Evolutionary conservation across 23 tunicate genomes (phyloP).

Genomic region (Ascidia mentula): DNA sequence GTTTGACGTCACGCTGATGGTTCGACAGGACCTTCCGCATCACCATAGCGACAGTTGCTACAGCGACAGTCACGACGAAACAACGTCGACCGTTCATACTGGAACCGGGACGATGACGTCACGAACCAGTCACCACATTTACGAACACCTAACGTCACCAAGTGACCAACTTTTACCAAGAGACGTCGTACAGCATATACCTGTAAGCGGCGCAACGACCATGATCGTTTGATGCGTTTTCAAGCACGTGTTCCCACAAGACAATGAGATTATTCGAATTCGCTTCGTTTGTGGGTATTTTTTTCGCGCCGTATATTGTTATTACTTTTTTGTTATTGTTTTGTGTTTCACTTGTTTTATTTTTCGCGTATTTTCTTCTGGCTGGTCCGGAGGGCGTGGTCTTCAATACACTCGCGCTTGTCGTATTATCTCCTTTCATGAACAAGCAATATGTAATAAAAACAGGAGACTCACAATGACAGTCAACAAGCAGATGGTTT

Average conservation of each 20-base stretch:
- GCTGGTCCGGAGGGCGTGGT: slow-evolving; percentile 8
- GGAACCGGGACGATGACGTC: slow-evolving; percentile 52
- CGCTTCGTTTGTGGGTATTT: background rate
- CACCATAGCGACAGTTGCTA: slow-evolving; percentile 50
- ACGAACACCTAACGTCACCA: slow-evolving; percentile 5
- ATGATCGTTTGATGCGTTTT: slow-evolving; percentile 5
- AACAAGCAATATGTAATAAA: too few relatives aligned
- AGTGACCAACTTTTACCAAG: slow-evolving; percentile 1
- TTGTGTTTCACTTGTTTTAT: background rate
- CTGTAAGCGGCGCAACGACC: background rate
- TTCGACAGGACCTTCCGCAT: slow-evolving; percentile 24
- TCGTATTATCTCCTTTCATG: too few relatives aligned
- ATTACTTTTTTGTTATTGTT: background rate
- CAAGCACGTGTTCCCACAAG: background rate
- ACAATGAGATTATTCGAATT: background rate
- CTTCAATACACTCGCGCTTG: too few relatives aligned
- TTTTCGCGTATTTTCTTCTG: background rate
- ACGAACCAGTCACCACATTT: slow-evolving; percentile 22
- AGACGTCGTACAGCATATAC: background rate
- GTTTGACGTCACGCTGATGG: slow-evolving; percentile 69
- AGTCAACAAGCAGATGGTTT: too few relatives aligned
- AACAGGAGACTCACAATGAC: too few relatives aligned
- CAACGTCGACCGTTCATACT: slow-evolving; percentile 25
- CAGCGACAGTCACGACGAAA: slow-evolving; percentile 76
- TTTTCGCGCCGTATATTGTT: too few relatives aligned